Percentiles rank a stretch among this genome's conserved stretches.
Conservation (phyloP, 2,888 invertebrate species). For the Dimorphilus gyrociliatus region DNA sequence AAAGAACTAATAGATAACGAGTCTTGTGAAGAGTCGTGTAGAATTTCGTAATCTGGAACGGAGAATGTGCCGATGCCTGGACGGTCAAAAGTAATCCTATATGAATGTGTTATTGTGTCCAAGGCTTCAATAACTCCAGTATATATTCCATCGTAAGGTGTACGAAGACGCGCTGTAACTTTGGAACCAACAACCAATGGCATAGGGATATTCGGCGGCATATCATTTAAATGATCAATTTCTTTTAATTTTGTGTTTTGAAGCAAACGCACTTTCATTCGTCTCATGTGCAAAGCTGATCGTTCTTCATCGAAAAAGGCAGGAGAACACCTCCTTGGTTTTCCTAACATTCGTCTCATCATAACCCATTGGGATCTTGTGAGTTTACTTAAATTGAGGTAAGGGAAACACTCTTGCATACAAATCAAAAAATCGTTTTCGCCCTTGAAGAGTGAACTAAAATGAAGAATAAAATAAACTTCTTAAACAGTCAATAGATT, state of each 20-base stretch:
- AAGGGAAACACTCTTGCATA: constrained; percentile 79
- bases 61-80: constrained; percentile 82
- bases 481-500: not conserved
- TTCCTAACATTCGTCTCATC: constrained; percentile 86
- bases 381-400: constrained; percentile 63
- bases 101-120: constrained; percentile 80
- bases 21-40: too few relatives aligned
- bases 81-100: constrained; percentile 82
- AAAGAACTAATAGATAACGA: too few relatives aligned
- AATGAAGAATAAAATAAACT: constrained; percentile 12
- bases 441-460: constrained; percentile 70
- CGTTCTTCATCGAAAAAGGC: constrained; percentile 92
- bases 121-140: constrained; percentile 86
- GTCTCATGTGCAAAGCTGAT: constrained; percentile 67
- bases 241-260: constrained; percentile 66
- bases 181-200: constrained; percentile 86
- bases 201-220: constrained; percentile 83
- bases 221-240: constrained; percentile 55
- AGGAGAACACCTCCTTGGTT: constrained; percentile 58
- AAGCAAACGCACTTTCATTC: constrained; percentile 74
- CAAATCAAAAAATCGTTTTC: constrained; percentile 93
- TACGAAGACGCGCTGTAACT: constrained; percentile 61
- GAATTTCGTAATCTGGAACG: constrained; percentile 86
- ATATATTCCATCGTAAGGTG: constrained; percentile 86
- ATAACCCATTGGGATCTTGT: constrained; percentile 86